Conservation (phyloP, 2,113 vertebrate species). For the Lepus timidus region DNA sequence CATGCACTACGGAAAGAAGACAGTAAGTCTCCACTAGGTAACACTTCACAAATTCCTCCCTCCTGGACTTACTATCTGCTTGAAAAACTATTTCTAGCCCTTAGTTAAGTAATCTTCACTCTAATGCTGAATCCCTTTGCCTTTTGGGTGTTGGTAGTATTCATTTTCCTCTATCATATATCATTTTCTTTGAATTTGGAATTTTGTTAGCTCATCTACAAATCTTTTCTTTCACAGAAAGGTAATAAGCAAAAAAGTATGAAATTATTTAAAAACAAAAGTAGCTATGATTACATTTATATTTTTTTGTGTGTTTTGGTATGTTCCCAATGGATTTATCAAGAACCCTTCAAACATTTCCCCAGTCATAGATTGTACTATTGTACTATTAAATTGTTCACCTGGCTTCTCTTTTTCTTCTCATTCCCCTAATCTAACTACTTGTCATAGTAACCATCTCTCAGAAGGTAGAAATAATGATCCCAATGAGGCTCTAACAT, state of each 20-base stretch:
- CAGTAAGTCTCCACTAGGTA: background rate
- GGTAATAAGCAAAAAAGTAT: background rate
- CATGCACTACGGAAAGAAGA: background rate
- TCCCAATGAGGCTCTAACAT: background rate
- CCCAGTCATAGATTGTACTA: background rate
- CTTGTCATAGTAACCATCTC: background rate
- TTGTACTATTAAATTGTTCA: constrained; percentile 22
- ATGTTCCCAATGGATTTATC: background rate
- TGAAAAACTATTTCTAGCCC: constrained; percentile 3
- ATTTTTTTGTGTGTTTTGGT: background rate
- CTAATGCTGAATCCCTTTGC: background rate
- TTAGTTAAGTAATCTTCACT: background rate
- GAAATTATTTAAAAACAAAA: constrained; percentile 47
- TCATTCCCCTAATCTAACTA: background rate
- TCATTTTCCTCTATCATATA: background rate
- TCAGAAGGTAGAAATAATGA: constrained; percentile 36
- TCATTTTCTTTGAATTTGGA: constrained; percentile 6
- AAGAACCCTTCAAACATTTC: constrained; percentile 11
- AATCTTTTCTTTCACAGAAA: constrained; percentile 21
- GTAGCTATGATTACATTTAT: background rate
- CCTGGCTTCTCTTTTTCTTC: constrained; percentile 52
- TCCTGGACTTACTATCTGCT: background rate
- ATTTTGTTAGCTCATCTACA: background rate
- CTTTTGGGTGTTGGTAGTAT: background rate
- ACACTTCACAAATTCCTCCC: background rate